Base-by-base conservation (phyloP, 2,888 invertebrate species). In the Syritta pipiens region DNA sequence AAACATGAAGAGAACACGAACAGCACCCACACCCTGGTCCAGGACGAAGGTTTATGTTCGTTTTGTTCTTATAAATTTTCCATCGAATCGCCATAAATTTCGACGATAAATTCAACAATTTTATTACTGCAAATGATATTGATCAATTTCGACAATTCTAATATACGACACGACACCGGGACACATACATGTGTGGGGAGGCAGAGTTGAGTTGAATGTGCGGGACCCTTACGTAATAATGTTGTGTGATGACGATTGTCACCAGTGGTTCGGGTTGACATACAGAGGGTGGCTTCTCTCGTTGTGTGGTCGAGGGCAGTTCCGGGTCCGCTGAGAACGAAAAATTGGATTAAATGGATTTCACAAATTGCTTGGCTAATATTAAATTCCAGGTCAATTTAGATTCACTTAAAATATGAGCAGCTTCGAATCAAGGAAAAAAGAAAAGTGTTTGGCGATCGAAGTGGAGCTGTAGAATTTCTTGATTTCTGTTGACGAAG, bases 101-200 rank as follows among this genome's bases (percentile, higher is more conserved):
- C 49, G 62, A 57, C 74, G 60, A 74, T 79, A 79, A 79, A 79
- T 74, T 57, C 55, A 67, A 74, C 74, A 62, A 68, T 79, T 79
- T 79, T 74, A 79, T 68, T 72, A 79, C 77, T 59, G 53, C 46
- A 65, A 67, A 60, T 55, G 67, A 79, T 74, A 74, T 79, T 79
- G 67, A 74, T 74, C 74, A 68, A 74, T 74, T 74, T 51, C 67
- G 57, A 69, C 68, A 55, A 69, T 69, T 69, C 59, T 69, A 69
- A 59, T 60, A 60, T 35, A 55, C 44, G 55, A 30, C 40, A 51
- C 19, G 42, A 51, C 26, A 44, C 22, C 22, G 22, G 9, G 37
- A 26, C 17, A 9, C 40, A 40, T 40, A 48, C 14, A 51, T 51
- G 22, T 28, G 42, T n/a, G 32, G 24, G 44, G 17, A 37, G 3